Conservation (phyloP, 2,888 invertebrate species). For the Drosophila sordidapex region DNA sequence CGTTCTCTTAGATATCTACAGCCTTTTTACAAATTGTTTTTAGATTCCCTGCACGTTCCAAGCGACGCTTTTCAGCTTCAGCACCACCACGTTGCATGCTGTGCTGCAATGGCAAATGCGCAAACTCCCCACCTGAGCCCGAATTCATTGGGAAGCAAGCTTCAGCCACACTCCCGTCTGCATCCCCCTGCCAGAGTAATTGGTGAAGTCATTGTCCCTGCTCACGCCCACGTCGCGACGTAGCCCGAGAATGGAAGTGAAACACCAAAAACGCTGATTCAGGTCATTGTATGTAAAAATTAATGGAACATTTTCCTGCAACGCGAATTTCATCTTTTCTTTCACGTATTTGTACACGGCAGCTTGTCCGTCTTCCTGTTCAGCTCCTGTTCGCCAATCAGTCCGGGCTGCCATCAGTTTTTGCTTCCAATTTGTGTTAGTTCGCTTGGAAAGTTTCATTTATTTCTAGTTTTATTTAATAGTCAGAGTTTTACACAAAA, state of each 20-base stretch:
- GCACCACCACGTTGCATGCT: conserved; percentile 60
- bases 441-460: conserved; percentile 52
- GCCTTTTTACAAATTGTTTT: conserved; percentile 59
- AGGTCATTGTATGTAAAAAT: conserved; percentile 72
- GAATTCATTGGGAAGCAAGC: conserved; percentile 47
- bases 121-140: conserved; percentile 58
- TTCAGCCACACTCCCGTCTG: conserved; percentile 50
- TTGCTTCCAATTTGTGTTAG: conserved; percentile 48
- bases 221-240: conserved; percentile 33
- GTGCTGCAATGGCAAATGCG: conserved; percentile 49
- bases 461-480: conserved; percentile 42
- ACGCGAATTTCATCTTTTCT: conserved; percentile 69
- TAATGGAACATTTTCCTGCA: conserved; percentile 70
- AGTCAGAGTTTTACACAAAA: conserved; percentile 33
- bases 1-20: conserved; percentile 51
- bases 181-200: conserved; percentile 50
- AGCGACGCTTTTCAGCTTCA: conserved; percentile 66
- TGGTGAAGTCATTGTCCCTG: conserved; percentile 57
- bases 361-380: conserved; percentile 39
- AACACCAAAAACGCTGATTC: conserved; percentile 69
- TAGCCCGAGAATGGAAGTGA: conserved; percentile 23
- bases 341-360: conserved; percentile 47
- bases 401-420: conserved; percentile 43
- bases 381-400: conserved; percentile 46
- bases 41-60: conserved; percentile 63